Evolutionary conservation across 1,140 invertebrate genomes (phyloP).

Genomic region (Drosophila pruinosa): DNA sequence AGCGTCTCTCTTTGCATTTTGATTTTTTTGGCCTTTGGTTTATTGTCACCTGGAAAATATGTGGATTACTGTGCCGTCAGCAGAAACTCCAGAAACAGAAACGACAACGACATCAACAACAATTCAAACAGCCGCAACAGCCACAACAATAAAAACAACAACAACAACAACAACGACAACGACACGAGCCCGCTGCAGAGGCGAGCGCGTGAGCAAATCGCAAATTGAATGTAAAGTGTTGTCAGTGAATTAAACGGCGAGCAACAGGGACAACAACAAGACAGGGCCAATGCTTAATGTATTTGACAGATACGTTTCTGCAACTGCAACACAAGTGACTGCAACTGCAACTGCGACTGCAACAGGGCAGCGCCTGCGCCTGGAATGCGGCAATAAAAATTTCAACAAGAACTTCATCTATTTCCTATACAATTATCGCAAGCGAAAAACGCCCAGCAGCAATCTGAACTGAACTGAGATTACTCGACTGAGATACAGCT

Average conservation of each 20-base stretch:
- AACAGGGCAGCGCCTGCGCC: slow-evolving; percentile 44
- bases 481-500: slow-evolving; percentile 31
- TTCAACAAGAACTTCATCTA: slow-evolving; percentile 72
- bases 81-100: slow-evolving; percentile 28
- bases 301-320: slow-evolving; percentile 50
- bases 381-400: slow-evolving; percentile 73
- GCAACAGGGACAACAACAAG: slow-evolving; percentile 14
- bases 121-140: slow-evolving; percentile 6
- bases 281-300: slow-evolving; percentile 44
- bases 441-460: slow-evolving; percentile 49
- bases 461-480: slow-evolving; percentile 8
- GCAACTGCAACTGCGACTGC: slow-evolving; percentile 23
- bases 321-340: slow-evolving; percentile 23
- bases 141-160: slow-evolving; percentile 18
- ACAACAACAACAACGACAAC: slow-evolving; percentile 7
- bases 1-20: slow-evolving; percentile 28
- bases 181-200: slow-evolving; percentile 25
- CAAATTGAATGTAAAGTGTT: slow-evolving; percentile 42
- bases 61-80: slow-evolving; percentile 55
- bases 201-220: slow-evolving; percentile 33
- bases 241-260: slow-evolving; percentile 9
- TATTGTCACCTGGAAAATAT: slow-evolving; percentile 50
- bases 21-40: slow-evolving; percentile 17
- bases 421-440: slow-evolving; percentile 76
- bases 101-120: slow-evolving; percentile 2